These are phyloP conservation scores for Pogoniulus pusillus DNA, from an alignment of 2,797 vertebrate species.

Conservation along the genomic window DNA sequence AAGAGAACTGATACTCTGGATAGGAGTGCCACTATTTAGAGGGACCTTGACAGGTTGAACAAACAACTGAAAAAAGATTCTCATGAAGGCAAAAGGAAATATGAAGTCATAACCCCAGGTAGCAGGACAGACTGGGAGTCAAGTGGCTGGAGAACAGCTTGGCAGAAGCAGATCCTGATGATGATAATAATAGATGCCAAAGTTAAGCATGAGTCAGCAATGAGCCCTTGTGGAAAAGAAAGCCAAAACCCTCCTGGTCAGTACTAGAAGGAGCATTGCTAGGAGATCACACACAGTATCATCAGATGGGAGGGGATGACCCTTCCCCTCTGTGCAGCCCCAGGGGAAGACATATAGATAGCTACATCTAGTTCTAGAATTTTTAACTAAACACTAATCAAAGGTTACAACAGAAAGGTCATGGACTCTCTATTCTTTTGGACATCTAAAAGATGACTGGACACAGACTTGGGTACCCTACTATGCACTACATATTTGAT, in stretches of 20 bases:
- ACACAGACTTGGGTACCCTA: not conserved
- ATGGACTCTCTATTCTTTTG: not conserved
- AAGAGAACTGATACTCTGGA: not conserved
- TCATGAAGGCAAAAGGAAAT: not conserved
- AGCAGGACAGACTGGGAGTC: not conserved
- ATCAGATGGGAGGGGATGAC: not conserved
- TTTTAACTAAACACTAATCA: not conserved
- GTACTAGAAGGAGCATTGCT: fast-evolving
- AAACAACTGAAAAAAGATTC: not conserved
- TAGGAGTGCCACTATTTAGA: not conserved
- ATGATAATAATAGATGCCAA: not conserved
- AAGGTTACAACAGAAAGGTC: not conserved
- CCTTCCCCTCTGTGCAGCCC: not conserved
- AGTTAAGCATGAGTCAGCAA: not conserved
- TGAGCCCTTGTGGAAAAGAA: not conserved
- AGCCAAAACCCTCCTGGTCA: not conserved
- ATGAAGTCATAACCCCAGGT: not conserved
- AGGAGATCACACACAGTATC: no score
- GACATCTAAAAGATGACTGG: not conserved
- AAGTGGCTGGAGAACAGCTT: not conserved
- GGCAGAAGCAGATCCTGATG: not conserved
- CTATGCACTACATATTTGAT: not conserved
- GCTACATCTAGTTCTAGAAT: not conserved
- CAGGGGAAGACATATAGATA: not conserved
- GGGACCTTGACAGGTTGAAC: not conserved